A percentile compares a stretch with the other conserved stretches of the same genome.
Evolutionary conservation across 1,140 invertebrate genomes (phyloP).

Genomic region (Cyclargus thomasi): DNA sequence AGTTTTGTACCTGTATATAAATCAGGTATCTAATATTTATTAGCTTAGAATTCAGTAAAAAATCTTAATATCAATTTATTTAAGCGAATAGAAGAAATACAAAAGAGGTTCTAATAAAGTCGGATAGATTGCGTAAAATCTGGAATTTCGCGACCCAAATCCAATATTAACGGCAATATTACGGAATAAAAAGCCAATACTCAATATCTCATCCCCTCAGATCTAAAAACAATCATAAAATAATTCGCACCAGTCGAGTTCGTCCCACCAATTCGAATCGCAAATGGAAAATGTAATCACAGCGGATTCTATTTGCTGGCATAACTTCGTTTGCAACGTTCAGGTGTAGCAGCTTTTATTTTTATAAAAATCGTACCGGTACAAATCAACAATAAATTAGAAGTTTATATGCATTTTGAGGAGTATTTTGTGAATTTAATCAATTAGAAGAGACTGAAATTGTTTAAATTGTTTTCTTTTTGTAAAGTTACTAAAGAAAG

Average conservation of each 20-base stretch:
- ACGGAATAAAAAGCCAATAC: conserved; percentile 3
- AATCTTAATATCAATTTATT: too few relatives aligned
- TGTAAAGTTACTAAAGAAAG: too few relatives aligned
- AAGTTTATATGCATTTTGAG: too few relatives aligned
- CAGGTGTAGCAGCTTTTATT: conserved; percentile 31
- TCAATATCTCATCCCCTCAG: conserved; percentile 17
- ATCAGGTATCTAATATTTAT: too few relatives aligned
- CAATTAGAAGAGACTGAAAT: too few relatives aligned
- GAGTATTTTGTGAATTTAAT: too few relatives aligned
- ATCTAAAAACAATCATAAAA: conserved; percentile 39
- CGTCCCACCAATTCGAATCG: conserved; percentile 56
- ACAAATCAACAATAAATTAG: too few relatives aligned
- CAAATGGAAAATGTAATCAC: conserved; percentile 66
- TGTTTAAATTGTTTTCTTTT: too few relatives aligned
- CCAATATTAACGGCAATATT: not conserved
- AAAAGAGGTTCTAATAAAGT: too few relatives aligned
- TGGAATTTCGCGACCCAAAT: not conserved
- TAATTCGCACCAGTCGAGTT: conserved; percentile 39
- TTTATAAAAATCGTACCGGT: not conserved
- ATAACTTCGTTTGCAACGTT: conserved; percentile 46
- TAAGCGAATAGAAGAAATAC: not conserved
- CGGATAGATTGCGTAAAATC: not conserved
- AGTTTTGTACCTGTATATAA: too few relatives aligned
- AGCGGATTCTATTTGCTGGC: conserved; percentile 56
- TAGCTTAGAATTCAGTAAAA: too few relatives aligned